Conservation (phyloP, 2,113 vertebrate genomes). For the Nipponia nippon region DNA sequence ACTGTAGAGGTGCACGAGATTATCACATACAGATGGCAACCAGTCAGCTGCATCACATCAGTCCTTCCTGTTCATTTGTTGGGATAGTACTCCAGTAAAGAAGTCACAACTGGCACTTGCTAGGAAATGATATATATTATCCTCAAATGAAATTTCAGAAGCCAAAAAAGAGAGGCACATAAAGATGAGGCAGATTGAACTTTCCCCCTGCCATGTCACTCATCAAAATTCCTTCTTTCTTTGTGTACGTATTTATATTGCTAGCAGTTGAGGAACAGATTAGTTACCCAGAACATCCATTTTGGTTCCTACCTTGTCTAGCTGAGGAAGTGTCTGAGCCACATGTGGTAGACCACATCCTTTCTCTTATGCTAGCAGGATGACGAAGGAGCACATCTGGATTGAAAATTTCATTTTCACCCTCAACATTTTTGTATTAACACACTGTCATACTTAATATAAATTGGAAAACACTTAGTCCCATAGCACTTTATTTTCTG, state of each 20-base stretch:
- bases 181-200: neutral
- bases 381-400: slow-evolving; percentile 76
- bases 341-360: slow-evolving; percentile 63
- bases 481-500: slow-evolving; percentile 43
- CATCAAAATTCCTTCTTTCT: neutral
- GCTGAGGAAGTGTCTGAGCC: slow-evolving; percentile 59
- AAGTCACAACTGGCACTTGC: neutral
- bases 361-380: slow-evolving; percentile 44
- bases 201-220: neutral
- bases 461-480: slow-evolving; percentile 59
- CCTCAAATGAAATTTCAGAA: slow-evolving; percentile 22
- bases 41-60: neutral
- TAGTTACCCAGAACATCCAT: slow-evolving; percentile 47
- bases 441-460: slow-evolving; percentile 74
- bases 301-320: slow-evolving; percentile 54
- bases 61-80: neutral
- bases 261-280: slow-evolving; percentile 23
- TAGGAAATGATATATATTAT: neutral
- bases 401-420: slow-evolving; percentile 75
- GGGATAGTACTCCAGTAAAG: neutral
- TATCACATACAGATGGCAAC: slow-evolving; percentile 27
- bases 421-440: slow-evolving; percentile 69
- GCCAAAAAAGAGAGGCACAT: neutral
- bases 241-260: neutral
- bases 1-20: neutral